These are phyloP conservation scores for Leptinotarsa defecta DNA, from an alignment of 1,140 invertebrate genomes.

Conservation along the genomic window DNA sequence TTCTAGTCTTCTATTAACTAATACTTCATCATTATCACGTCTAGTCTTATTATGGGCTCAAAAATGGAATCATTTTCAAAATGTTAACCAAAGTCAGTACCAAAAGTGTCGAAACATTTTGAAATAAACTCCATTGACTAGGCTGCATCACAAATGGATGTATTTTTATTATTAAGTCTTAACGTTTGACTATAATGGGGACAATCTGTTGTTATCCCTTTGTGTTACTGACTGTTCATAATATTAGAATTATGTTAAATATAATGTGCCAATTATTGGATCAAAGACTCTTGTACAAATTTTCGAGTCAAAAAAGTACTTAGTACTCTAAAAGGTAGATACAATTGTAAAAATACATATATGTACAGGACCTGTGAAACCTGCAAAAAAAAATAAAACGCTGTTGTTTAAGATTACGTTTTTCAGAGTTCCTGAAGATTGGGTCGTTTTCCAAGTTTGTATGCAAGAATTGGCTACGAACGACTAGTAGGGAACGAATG, in stretches of 20 bases:
- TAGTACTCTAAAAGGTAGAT: background rate
- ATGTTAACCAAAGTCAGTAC: background rate
- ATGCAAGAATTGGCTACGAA: too few species aligned
- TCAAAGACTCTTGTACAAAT: conserved; percentile 38
- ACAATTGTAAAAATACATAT: too few species aligned
- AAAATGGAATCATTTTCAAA: conserved; percentile 5
- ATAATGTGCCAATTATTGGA: conserved; percentile 42
- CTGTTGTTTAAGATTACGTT: too few species aligned
- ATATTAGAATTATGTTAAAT: conserved; percentile 26
- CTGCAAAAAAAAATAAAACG: too few species aligned
- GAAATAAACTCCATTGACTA: background rate
- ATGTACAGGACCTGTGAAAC: too few species aligned
- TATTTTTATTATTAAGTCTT: conserved; percentile 29
- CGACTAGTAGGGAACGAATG: too few species aligned
- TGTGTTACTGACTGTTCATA: conserved; percentile 41
- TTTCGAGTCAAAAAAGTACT: conserved; percentile 24
- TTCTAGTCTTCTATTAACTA: conserved; percentile 39
- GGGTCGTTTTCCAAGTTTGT: too few species aligned
- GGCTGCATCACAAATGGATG: conserved; percentile 24
- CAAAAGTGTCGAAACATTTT: background rate
- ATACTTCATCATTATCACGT: conserved; percentile 33
- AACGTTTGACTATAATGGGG: conserved; percentile 53
- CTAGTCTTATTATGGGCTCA: conserved; percentile 14
- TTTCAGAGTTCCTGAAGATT: too few species aligned
- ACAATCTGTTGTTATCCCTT: conserved; percentile 52